Conservation (phyloP, 2,113 vertebrate genomes). For the Neomonachus schauinslandi region DNA sequence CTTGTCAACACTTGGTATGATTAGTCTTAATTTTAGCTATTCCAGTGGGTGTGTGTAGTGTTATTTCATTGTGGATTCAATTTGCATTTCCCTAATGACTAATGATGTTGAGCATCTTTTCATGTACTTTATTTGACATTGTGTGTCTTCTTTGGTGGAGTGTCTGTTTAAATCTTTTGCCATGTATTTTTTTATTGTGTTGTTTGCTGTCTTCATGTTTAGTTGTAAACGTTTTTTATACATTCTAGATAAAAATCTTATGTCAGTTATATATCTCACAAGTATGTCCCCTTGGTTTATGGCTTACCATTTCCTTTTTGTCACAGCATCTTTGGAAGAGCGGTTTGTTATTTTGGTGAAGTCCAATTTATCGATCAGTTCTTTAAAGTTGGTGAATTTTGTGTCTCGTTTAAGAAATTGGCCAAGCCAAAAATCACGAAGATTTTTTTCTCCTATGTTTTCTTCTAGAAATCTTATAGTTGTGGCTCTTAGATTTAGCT, state of each 20-base stretch:
- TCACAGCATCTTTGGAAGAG: neutral
- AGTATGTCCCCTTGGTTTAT: neutral
- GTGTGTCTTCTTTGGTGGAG: neutral
- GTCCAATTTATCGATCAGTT: slow-evolving; percentile 26
- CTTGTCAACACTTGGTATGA: neutral
- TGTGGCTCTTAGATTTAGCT: neutral
- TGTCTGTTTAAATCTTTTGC: neutral
- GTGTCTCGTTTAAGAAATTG: slow-evolving; percentile 10
- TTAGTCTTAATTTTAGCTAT: neutral
- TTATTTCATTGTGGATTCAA: neutral
- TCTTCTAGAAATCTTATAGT: neutral
- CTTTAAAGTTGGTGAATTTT: neutral
- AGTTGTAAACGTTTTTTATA: neutral
- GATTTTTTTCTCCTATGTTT: neutral
- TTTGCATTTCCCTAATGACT: neutral
- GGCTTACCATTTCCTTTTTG: slow-evolving; percentile 8
- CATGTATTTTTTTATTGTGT: neutral
- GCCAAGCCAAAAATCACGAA: neutral
- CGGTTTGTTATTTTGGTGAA: neutral
- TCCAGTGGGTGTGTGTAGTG: neutral
- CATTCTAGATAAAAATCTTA: neutral
- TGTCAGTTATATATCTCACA: neutral
- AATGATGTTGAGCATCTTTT: neutral
- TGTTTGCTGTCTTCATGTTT: neutral
- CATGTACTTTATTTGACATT: neutral